Evolutionary conservation across 1,140 invertebrate species (phyloP).

Genomic region (Anastrepha ludens): DNA sequence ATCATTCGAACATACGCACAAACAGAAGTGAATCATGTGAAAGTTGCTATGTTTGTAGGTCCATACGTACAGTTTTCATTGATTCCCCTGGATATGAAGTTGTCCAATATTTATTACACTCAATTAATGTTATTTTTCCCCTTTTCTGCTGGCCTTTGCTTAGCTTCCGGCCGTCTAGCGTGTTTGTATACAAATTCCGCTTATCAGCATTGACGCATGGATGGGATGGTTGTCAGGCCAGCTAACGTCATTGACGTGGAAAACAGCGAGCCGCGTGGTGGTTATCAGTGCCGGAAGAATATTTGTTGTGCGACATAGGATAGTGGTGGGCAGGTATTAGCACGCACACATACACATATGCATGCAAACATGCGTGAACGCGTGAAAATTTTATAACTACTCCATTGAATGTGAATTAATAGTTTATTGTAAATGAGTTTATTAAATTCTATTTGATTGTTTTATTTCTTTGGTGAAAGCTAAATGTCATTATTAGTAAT

Average conservation of each 20-base stretch:
- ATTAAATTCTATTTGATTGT: background rate
- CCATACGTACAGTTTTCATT: background rate
- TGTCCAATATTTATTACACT: background rate
- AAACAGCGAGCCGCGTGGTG: background rate
- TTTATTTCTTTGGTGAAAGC: too few species aligned
- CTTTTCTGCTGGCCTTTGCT: background rate
- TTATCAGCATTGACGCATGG: constrained; percentile 34
- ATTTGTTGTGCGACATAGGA: background rate
- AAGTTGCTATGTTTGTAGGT: background rate
- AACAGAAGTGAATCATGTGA: background rate
- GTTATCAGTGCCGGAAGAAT: constrained; percentile 12
- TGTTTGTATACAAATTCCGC: constrained; percentile 1
- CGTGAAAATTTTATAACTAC: too few species aligned
- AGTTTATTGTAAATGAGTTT: background rate
- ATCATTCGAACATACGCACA: background rate
- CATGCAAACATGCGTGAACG: background rate
- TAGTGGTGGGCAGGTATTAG: too few species aligned
- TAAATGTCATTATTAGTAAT: background rate
- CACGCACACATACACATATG: background rate
- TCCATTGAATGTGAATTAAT: background rate
- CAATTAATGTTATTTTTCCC: background rate
- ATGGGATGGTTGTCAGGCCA: background rate
- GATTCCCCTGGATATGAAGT: background rate
- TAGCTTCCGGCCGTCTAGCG: constrained; percentile 1
- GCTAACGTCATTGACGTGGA: background rate